Base-by-base conservation (phyloP, 2,888 invertebrate species). In the Platynereis dumerilii region DNA sequence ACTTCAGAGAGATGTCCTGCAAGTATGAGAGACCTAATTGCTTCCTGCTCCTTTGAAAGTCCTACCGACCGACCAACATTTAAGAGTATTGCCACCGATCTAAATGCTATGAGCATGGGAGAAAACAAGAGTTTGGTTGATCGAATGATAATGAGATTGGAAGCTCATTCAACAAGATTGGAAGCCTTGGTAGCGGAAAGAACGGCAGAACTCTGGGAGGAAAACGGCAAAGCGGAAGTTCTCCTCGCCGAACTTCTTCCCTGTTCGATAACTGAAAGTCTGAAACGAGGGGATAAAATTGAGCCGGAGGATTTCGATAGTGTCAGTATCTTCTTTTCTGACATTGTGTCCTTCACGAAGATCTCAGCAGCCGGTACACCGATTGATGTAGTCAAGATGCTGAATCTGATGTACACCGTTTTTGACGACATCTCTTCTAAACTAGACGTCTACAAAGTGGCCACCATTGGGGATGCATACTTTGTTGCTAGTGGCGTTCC, bases 201-300 rank as follows among this genome's bases (percentile, higher is more conserved):
- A 73, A 98, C 97, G 0, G 91, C 92, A 69, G 96, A 96, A 85
- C 96, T 96, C 83, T 88, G 95, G 77, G 96, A 96, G 78, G 96
- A 97, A 84, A 97, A 98, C 86, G 90, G 93, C 75, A 96, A 95
- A 86, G 96, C 96, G 77, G 96, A 97, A 82, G 94, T 95, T 77
- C 87, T 97, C 3, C 88, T 97, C 0, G 95, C 96, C 85, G 94
- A 96, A 83, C 87, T 97, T 72, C 86, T 97, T 72, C 97, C 97
- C 39, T 92, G 91, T 90, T 42, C 42, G 12, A 42, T 42, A 10
- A 42, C 42, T 10, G 12, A 12, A 10, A 42, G 17, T 10, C 42
- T 10, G 12, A 42, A 10, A 10, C 42, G 10, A 17, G 42, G 42
- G 17, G 12, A 12, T 10, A 12, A n/a, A n/a, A n/a, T n/a, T n/a